Evolutionary conservation across 2,797 vertebrate species (phyloP), one percentile per base, ranked within the genome.

Genomic region (Vipera latastei): DNA sequence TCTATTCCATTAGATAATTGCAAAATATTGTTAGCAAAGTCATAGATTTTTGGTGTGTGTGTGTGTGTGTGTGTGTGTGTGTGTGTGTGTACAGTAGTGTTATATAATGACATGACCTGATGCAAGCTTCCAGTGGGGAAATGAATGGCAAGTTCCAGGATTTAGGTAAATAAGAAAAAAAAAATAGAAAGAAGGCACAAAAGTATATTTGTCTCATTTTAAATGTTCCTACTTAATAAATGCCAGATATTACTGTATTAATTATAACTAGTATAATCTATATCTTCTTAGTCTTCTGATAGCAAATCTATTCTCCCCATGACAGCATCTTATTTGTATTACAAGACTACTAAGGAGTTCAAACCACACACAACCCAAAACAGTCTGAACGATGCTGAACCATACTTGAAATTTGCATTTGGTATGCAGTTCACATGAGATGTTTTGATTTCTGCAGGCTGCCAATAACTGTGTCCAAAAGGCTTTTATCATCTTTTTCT

Each of bases 401-500:
- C n/a, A 91, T 92, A 86, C 78, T 92, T 60, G 73, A 91, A 57
- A 92, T 90, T 87, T 78, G 55, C 32, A 89, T 93, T 89, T 89
- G 89, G 20, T 48, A 32, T 55, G 56, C 86, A 89, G 91, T 92
- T 97, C 96, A 97, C 57, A 95, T 97, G 94, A 97, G 97, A 89
- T 97, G 90, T 94, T 98, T 98, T 86, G 96, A 96, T 95, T 97
- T 98, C 87, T 97, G 96, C 90, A 96, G 92, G 94, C 93, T 97
- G 89, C 97, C 96, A 55, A 91, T 96, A 95, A 97, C 91, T 12
- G 93, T 95, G 53, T 97, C 97, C 94, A 97, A 83, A 73, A 98
- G 93, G 73, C 93, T 92, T 90, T 94, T 98, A 95, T 97, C 95
- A 91, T 98, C 95, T 95, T 98, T 98, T 96, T 98, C 97, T 98